Evolutionary conservation across 2,888 invertebrate species (phyloP), one percentile per base, ranked within the genome.

Genomic region (Cenopis cana): DNA sequence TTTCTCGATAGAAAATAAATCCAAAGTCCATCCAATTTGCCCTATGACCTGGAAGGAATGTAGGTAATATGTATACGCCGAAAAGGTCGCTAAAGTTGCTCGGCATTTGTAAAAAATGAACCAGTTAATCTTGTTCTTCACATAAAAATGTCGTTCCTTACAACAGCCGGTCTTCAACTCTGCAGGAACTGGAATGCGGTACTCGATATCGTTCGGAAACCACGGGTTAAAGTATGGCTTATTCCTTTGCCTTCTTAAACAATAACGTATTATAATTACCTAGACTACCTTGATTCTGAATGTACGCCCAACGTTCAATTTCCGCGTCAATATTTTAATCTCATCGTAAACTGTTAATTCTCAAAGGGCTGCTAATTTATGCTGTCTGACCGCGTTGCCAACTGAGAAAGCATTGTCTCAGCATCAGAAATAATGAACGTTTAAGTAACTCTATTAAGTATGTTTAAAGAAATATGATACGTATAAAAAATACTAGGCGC

Each of bases 291-390:
- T 64, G 64, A 54, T 64, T 54, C 54, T 64, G 36, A 38, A 38
- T 38, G 52, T 38, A 36, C 36, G 20, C 54, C 36, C 38, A 38
- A 54, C 50, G 52, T 20, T 9, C 20, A 38, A 64, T 64, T 64
- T 64, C 64, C 64, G 52, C 24, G 38, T 64, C 52, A 64, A 38
- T 64, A 54, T 38, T 64, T 62, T 64, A 54, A 20, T 62, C 36
- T 52, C 50, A 62, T 52, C 52, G 33, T 49, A 49, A 14, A 64
- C 24, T 38, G 64, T 20, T 50, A 50, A 54, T 64, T 38, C 38
- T 54, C 24, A 54, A 54, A 36, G 50, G 24, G 36, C 36, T 52
- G 33, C 9, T 56, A 11, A 36, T n/a, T 56, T 11, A 36, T 36
- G 11, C 36, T 33, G 29, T 55, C 55, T 55, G 56, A 24, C 20